phyloP scores from a whole-genome alignment of 2,888 invertebrate species.

The Nysson spinosus region DNA sequence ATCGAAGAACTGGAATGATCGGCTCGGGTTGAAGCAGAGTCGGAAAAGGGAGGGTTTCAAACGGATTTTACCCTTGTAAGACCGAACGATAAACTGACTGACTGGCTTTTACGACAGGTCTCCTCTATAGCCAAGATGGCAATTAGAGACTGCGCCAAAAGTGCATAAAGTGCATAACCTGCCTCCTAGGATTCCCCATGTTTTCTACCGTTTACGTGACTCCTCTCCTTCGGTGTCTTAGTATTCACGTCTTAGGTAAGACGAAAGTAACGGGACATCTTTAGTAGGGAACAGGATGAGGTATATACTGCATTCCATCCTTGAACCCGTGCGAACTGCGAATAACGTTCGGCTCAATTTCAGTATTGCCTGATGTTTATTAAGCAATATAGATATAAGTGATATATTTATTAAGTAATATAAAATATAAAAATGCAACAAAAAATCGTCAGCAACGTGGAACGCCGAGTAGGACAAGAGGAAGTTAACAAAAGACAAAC shows the following conservation, averaged over 20 bases:
- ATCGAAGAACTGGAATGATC: no score
- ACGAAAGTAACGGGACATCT: slow-evolving; percentile 37
- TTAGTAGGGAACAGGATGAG: slow-evolving; percentile 26
- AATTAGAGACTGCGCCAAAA: slow-evolving; percentile 50
- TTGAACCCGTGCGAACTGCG: slow-evolving; percentile 4
- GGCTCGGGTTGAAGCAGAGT: neutral
- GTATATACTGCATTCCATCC: slow-evolving; percentile 34
- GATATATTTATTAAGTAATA: no score
- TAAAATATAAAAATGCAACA: no score
- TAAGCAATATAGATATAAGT: no score
- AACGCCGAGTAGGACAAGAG: no score
- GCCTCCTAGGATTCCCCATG: slow-evolving; percentile 26
- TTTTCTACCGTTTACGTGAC: neutral
- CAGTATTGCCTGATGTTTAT: slow-evolving; percentile 10
- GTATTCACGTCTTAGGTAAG: slow-evolving; percentile 16
- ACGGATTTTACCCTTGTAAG: slow-evolving; percentile 36
- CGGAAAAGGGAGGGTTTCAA: slow-evolving; percentile 11
- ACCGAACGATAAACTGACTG: slow-evolving; percentile 47
- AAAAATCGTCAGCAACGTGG: no score
- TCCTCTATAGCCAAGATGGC: slow-evolving; percentile 7
- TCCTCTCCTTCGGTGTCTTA: neutral
- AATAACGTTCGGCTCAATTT: slow-evolving; percentile 4
- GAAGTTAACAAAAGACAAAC: no score
- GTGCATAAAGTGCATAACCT: slow-evolving; percentile 40
- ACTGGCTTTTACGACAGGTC: slow-evolving; percentile 24